A percentile compares a stretch with the other conserved stretches of the same genome.
phyloP scores from a whole-genome alignment of 30 jellyfish, hydroid and myxozoan genomes.

The Sanderia malayensis region DNA sequence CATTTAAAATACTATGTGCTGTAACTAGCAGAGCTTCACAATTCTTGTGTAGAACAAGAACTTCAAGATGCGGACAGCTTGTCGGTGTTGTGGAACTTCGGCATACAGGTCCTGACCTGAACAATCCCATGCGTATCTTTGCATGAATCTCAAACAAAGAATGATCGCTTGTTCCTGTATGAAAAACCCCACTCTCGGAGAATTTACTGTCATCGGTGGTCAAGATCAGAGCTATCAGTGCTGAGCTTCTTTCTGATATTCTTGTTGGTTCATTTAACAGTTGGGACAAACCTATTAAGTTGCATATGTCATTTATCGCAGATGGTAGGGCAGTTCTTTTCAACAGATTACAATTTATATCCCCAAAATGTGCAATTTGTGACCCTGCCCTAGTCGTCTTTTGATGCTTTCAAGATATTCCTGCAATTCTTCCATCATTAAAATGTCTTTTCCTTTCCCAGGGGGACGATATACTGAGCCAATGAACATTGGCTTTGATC shows the following conservation, averaged over 20 bases:
- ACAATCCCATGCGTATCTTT: too few species aligned
- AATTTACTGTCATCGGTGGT: background rate
- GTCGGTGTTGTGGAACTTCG: too few species aligned
- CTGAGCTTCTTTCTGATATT: slow-evolving; percentile 9
- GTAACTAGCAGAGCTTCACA: too few species aligned
- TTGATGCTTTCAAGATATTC: background rate
- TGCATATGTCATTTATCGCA: background rate
- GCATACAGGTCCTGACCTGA: too few species aligned
- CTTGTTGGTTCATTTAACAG: slow-evolving; percentile 9
- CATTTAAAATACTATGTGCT: too few species aligned
- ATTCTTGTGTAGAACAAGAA: too few species aligned
- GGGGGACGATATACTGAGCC: slow-evolving; percentile 6
- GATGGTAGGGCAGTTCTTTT: background rate
- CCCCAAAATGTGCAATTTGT: background rate
- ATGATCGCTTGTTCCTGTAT: slow-evolving; percentile 3
- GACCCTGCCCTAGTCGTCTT: background rate
- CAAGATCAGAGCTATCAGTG: slow-evolving; percentile 3
- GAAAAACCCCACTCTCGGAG: background rate
- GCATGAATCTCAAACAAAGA: too few species aligned
- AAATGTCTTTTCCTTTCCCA: background rate
- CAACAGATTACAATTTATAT: slow-evolving; percentile 4
- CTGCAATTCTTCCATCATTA: slow-evolving; percentile 2
- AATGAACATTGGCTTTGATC: slow-evolving; percentile 9
- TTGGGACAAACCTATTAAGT: slow-evolving; percentile 6
- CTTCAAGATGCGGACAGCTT: too few species aligned